Conservation (phyloP, 2,888 invertebrate species). For the Escarpia spicata region DNA sequence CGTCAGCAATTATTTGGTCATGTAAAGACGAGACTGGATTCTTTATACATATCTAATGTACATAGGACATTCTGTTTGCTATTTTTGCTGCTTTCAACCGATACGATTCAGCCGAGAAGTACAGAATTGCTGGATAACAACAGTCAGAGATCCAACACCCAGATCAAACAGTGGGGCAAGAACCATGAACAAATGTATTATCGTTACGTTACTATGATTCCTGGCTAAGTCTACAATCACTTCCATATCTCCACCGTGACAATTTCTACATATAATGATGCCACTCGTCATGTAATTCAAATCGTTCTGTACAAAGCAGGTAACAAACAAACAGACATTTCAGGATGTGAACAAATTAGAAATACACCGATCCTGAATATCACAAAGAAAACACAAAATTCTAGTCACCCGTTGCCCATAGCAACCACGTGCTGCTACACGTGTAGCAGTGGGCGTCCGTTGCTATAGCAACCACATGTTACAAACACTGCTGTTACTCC, state of each 20-base stretch:
- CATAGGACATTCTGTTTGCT: background rate
- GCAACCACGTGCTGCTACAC: background rate
- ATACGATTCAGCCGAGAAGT: background rate
- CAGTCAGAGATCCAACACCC: background rate
- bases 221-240: background rate
- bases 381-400: background rate
- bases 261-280: background rate
- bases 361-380: conserved; percentile 6
- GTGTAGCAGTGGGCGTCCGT: too few relatives aligned
- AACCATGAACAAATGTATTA: background rate
- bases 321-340: background rate
- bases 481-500: background rate
- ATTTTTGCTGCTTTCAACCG: background rate
- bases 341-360: background rate
- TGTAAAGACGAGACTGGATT: background rate
- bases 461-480: background rate
- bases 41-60: background rate
- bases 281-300: background rate
- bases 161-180: background rate
- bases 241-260: background rate
- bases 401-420: background rate
- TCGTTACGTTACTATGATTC: background rate
- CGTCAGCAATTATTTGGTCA: background rate
- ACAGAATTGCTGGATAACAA: background rate
- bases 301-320: background rate